A percentile compares a stretch with the other conserved stretches of the same genome.
Evolutionary conservation across 2,888 invertebrate species (phyloP).

Genomic region (Plebejus anna): DNA sequence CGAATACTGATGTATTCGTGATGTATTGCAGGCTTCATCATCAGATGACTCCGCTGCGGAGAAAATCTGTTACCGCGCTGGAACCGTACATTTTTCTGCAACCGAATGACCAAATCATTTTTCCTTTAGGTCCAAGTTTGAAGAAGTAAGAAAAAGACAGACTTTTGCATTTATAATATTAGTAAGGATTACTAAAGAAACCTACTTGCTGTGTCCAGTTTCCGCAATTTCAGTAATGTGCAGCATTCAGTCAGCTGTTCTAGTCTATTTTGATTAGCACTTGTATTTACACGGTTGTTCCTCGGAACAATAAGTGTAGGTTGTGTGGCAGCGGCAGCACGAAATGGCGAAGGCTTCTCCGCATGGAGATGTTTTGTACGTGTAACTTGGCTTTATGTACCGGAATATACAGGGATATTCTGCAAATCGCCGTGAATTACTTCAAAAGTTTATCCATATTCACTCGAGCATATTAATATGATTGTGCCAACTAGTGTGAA

Average conservation of each 20-base stretch:
- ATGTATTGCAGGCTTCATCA: too few relatives aligned
- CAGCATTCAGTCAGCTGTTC: not conserved
- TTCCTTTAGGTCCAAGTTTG: too few relatives aligned
- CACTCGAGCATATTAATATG: constrained; percentile 26
- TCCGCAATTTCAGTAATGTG: too few relatives aligned
- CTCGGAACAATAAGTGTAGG: not conserved
- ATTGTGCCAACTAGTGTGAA: constrained; percentile 19
- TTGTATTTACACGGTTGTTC: constrained; percentile 20
- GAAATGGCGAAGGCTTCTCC: constrained; percentile 18
- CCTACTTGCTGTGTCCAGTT: too few relatives aligned
- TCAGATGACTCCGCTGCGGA: too few relatives aligned
- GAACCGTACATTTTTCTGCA: too few relatives aligned
- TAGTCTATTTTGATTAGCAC: not conserved
- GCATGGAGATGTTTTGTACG: constrained; percentile 28
- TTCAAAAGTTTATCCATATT: constrained; percentile 27
- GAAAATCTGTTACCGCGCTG: too few relatives aligned
- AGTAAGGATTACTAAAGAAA: not conserved
- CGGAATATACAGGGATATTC: constrained; percentile 13
- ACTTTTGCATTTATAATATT: too few relatives aligned
- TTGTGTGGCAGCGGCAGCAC: not conserved
- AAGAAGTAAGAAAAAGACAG: too few relatives aligned
- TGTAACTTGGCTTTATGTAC: constrained; percentile 21
- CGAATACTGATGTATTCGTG: too few relatives aligned
- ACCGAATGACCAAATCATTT: too few relatives aligned
- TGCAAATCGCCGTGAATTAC: constrained; percentile 27